phyloP scores from a whole-genome alignment of 2,888 invertebrate genomes.

The Scaptomyza caliginosa region DNA sequence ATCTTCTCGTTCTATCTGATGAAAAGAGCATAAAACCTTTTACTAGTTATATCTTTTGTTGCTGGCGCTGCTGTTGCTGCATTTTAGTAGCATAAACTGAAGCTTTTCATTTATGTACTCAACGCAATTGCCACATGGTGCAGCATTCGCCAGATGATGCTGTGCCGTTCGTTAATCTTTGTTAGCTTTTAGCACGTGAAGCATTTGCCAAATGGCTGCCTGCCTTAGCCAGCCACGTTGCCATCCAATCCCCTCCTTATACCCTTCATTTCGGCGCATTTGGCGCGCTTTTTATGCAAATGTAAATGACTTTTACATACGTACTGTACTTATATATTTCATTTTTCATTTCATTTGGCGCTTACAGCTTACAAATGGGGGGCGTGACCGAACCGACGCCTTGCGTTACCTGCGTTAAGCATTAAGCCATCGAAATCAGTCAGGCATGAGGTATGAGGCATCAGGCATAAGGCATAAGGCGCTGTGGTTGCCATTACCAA shows the following conservation, averaged over 20 bases:
- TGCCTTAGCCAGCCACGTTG: not conserved
- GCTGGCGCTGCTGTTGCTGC: not conserved
- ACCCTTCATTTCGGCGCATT: conserved; percentile 29
- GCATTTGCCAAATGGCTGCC: conserved; percentile 45
- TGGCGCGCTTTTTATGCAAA: conserved; percentile 61
- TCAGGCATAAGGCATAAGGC: conserved; percentile 4
- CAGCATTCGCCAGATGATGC: conserved; percentile 14
- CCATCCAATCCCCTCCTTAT: not conserved
- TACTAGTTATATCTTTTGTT: not conserved
- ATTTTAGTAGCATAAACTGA: conserved; percentile 1
- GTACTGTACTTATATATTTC: conserved; percentile 3
- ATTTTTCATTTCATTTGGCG: conserved; percentile 52
- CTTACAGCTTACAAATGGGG: conserved; percentile 16
- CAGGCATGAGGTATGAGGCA: not conserved
- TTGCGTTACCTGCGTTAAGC: conserved; percentile 1
- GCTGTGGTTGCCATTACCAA: conserved; percentile 6
- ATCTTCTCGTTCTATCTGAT: too few species aligned
- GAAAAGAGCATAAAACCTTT: not conserved
- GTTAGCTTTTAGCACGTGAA: conserved; percentile 58
- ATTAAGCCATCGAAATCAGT: conserved; percentile 28
- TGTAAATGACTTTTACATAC: conserved; percentile 48
- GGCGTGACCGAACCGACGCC: conserved; percentile 7
- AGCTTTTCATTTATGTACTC: conserved; percentile 16
- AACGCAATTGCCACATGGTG: conserved; percentile 28
- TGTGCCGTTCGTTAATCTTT: conserved; percentile 51